Evolutionary conservation across 2,888 invertebrate genomes (phyloP), one percentile per base, ranked within the genome.

Genomic region (Leptopilina syphax): DNA sequence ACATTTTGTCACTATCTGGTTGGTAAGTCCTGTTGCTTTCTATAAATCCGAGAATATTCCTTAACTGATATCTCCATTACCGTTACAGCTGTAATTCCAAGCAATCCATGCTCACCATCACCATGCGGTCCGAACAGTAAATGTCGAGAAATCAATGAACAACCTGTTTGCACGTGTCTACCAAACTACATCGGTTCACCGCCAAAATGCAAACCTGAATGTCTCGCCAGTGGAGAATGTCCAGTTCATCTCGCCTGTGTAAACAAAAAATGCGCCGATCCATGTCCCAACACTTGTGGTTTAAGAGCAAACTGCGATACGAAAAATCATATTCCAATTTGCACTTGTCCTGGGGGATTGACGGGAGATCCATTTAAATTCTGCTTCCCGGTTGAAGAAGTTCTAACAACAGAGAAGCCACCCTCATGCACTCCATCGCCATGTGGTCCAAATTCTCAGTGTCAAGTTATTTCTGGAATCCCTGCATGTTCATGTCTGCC

Each of bases 361-460:
- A 95, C 95, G 77, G 97, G 97, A 86, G 96, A 97, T 93, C 96
- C 97, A 50, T 96, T 96, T 91, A 94, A 95, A 12, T 95, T 95
- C 88, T 97, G 96, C 90, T 90, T 94, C 94, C 86, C 91, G 91
- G 84, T 91, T 92, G 27, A 68, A 78, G 67, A 78, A 78, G 78
- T 80, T 57, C 77, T 82, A 68, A 83, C 83, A 73, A 79, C 80
- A 13, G 84, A 86, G 24, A 87, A 87, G 5, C 76, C 81, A 8
- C 95, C 97, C 88, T 97, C 97, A 8, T 97, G 97, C 88, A 94
- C 95, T 82, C 97, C 97, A 78, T 95, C 96, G 41, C 97, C 97
- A 0, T 98, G 97, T 90, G 98, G 97, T 76, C 96, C 97, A 0
- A 97, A 97, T 90, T 96, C 97, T 89, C 96, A 96, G 89, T 97